phyloP scores from a whole-genome alignment of 2,113 vertebrate genomes.

The Cheilinus undulatus region DNA sequence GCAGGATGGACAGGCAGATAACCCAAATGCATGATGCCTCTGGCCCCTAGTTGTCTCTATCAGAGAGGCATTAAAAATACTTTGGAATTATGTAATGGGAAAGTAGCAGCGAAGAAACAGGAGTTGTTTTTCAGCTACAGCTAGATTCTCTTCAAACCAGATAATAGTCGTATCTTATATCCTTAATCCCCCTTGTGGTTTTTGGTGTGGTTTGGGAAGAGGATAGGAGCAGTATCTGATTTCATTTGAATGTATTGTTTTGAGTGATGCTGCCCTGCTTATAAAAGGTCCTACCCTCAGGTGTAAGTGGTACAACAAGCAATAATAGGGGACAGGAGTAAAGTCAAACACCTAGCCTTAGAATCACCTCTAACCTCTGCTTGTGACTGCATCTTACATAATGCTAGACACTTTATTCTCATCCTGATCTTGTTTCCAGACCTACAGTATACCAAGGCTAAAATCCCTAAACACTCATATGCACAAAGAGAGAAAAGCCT shows the following conservation, averaged over 20 bases:
- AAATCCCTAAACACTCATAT: background rate
- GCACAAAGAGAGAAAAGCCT: constrained; percentile 11
- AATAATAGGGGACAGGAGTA: constrained; percentile 14
- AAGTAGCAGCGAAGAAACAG: constrained; percentile 14
- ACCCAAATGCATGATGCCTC: too few relatives aligned
- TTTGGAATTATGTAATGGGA: background rate
- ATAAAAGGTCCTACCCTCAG: constrained; percentile 39
- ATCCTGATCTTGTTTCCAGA: constrained; percentile 4
- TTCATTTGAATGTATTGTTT: constrained; percentile 40
- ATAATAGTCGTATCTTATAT: constrained; percentile 50
- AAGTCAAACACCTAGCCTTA: constrained; percentile 17
- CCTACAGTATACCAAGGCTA: constrained; percentile 1
- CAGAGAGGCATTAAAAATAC: too few relatives aligned
- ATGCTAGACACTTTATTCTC: background rate
- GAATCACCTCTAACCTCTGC: background rate
- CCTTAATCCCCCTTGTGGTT: constrained; percentile 9
- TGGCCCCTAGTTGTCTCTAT: too few relatives aligned
- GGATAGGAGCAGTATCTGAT: constrained; percentile 34
- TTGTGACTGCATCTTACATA: background rate
- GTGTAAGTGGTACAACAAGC: constrained; percentile 22
- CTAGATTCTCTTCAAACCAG: constrained; percentile 7
- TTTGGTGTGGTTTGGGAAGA: constrained; percentile 56
- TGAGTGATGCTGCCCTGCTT: constrained; percentile 2
- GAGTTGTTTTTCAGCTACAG: constrained; percentile 12
- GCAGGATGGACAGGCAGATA: too few relatives aligned